Evolutionary conservation across 2,797 vertebrate species (phyloP), one percentile per base, ranked within the genome.

Genomic region (Myotis daubentonii): DNA sequence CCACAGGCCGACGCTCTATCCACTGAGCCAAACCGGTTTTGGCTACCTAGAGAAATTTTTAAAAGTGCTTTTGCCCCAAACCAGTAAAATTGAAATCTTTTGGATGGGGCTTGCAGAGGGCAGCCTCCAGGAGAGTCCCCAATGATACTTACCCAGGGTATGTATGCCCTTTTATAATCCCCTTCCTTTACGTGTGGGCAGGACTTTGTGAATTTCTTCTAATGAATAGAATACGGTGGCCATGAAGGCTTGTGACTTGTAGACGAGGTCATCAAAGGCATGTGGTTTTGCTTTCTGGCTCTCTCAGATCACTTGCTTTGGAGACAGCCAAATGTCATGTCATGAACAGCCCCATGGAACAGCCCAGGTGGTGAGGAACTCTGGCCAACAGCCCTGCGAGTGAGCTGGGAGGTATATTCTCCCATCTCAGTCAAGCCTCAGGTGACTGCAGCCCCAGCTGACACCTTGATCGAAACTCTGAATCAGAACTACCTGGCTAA

Each of bases 141-240:
- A 28, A 9, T 53, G 25, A 51, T 28, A 11, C 10, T 33, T 68
- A 6, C 28, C 51, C 20, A 22, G 44, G 13, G 8, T 30, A 38
- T 75, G 47, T 16, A 36, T 8, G 10, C 0, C 13, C 22, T 68
- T 70, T 62, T 38, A 68, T 55, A 41, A 38, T 68, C 65, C 4
- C 33, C 0, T 44, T 23, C 19, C 8, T 62, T 1, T 10, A 20
- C 75, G 30, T 66, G 33, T 89, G 49, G 47, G 25, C 62, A 6
- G 75, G 33, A 28, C 60, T 78, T n/a, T 82, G 30, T 82, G 57
- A 86, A 30, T 91, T 44, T 28, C 47, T 96, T 90, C 83, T 96
- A 41, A 38, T 62, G 17, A 55, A 49, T 47, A 22, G 71, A 87
- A 71, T 12, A 66, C 89, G 62, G 28, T 49, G 8, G 9, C 28